These are phyloP conservation scores for Microdon myrmicae DNA, from an alignment of 2,888 invertebrate genomes.

Conservation along the genomic window DNA sequence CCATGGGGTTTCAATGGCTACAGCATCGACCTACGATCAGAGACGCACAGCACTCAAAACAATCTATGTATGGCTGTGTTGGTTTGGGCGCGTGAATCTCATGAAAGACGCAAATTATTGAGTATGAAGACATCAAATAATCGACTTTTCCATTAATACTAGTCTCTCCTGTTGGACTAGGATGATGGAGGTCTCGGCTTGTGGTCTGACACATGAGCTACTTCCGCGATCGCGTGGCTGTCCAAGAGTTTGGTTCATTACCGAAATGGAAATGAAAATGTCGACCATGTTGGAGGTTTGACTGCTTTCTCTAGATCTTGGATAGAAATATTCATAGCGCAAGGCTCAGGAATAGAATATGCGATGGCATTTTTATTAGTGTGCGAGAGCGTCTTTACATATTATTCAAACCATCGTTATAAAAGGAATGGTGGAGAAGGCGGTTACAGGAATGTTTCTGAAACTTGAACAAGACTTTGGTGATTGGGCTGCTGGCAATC, in stretches of 20 bases:
- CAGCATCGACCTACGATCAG: constrained; percentile 29
- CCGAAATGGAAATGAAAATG: constrained; percentile 40
- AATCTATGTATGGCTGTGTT: constrained; percentile 19
- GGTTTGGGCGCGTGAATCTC: constrained; percentile 26
- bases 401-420: too few species aligned
- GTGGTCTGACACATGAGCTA: constrained; percentile 17
- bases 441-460: too few species aligned
- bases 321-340: too few species aligned
- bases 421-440: too few species aligned
- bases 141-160: constrained; percentile 51
- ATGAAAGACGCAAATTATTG: constrained; percentile 49
- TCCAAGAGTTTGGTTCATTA: constrained; percentile 23
- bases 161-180: constrained; percentile 36
- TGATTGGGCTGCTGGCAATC: constrained; percentile 14
- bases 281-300: too few species aligned
- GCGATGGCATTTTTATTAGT: too few species aligned
- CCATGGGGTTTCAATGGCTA: constrained; percentile 20
- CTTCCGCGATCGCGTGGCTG: constrained; percentile 26
- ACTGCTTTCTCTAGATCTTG: too few species aligned
- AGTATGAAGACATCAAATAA: constrained; percentile 51
- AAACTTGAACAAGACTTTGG: constrained; percentile 30
- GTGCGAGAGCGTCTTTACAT: too few species aligned
- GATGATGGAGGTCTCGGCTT: constrained; percentile 12
- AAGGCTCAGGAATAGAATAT: too few species aligned
- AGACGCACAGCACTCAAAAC: constrained; percentile 47